Percentiles rank a stretch among this genome's conserved stretches.
Evolutionary conservation across 2,888 invertebrate species (phyloP).

Genomic region (Drosophila ustulata): DNA sequence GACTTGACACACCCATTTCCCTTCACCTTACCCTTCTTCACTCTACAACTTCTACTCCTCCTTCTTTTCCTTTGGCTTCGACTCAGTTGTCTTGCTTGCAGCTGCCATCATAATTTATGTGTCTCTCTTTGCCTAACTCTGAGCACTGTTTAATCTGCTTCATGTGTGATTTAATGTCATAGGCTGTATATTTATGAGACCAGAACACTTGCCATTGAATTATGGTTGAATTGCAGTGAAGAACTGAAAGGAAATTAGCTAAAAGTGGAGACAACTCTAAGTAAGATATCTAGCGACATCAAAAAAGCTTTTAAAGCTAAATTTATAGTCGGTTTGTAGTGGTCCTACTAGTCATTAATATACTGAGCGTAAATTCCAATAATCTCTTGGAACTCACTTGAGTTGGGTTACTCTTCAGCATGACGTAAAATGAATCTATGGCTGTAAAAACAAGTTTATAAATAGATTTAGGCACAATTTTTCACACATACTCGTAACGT

Average conservation of each 20-base stretch:
- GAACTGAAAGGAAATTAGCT: not conserved
- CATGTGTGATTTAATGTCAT: conserved; percentile 51
- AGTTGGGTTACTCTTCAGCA: not conserved
- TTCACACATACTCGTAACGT: not conserved
- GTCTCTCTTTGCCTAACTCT: conserved; percentile 23
- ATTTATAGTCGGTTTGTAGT: not conserved
- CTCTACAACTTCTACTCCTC: not conserved
- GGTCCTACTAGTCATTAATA: too few relatives aligned
- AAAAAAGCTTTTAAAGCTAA: not conserved
- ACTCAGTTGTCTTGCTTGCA: conserved; percentile 21
- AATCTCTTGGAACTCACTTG: not conserved
- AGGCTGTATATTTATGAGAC: conserved; percentile 33
- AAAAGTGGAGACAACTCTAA: not conserved
- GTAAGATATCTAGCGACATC: not conserved
- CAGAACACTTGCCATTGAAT: conserved; percentile 37
- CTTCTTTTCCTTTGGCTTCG: not conserved
- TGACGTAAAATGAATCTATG: not conserved
- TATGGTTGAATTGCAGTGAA: conserved; percentile 15
- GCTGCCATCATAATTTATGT: conserved; percentile 59
- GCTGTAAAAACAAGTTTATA: conserved; percentile 9
- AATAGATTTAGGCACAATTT: conserved; percentile 12
- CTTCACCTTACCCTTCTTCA: not conserved
- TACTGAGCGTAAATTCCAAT: too few relatives aligned
- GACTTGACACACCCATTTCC: conserved; percentile 12
- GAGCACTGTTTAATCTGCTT: conserved; percentile 52